Base-by-base conservation (phyloP, 2,797 vertebrate genomes). In the Ibycter americanus region DNA sequence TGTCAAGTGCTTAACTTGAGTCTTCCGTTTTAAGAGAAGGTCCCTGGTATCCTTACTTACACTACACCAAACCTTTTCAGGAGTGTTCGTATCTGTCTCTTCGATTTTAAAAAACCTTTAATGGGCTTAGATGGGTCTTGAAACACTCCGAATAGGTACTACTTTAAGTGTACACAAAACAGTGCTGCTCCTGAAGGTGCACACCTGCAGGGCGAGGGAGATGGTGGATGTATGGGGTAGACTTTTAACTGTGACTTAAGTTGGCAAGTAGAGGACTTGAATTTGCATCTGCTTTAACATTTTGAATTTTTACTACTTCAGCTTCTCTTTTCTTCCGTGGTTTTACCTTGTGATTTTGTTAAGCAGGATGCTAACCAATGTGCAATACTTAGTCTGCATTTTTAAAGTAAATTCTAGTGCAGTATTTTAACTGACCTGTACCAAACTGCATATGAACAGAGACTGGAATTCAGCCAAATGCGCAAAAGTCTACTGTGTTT, bases 171-270 rank as follows among this genome's bases (percentile, higher is more conserved):
- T 38, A 5, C 3, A 14, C 12, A 58, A 38, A 72, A 3, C 16
- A 54, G 25, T 17, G 20, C 61, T 46, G 32, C 11, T 82, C 8
- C 42, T 55, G 42, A 52, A 51, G 44, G 20, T 21, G 23, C 27
- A 46, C 18, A 9, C 14, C 40, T 70, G 21, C 25, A 14, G 3
- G 4, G 11, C 7, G 6, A 68, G 23, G 32, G 12, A 68, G 46
- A 15, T 0, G 14, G 25, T 34, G n/a, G 18, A 4, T 21, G 8
- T 25, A 4, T 4, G 29, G 16, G 22, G 32, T 5, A 23, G 40
- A 25, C 63, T 59, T 14, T 71, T 23, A 67, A 71, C 62, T 52
- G 26, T 32, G 54, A 26, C 23, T 51, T n/a, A 42, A 67, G 38
- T 7, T 17, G 2, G 27, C 40, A 71, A 38, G 15, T 38, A 23